Evolutionary conservation across 30 jellyfish, hydroid and myxozoan species (phyloP), one percentile per base, ranked within the genome.

Genomic region (Chrysaora quinquecirrha): DNA sequence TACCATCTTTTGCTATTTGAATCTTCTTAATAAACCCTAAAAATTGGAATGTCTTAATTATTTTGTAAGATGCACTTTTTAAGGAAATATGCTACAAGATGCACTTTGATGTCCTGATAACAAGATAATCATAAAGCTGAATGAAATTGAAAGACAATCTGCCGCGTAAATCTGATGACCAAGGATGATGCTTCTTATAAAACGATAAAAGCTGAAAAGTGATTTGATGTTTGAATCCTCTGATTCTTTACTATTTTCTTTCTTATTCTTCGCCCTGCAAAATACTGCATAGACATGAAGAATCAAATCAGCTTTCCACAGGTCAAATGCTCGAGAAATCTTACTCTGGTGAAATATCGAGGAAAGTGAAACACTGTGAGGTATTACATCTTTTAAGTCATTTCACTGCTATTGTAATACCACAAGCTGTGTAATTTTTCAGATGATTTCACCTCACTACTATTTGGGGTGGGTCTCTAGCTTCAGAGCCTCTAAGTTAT

Each of bases 51-150:
- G 88, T 38, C 25, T 76, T n/a, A n/a, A n/a, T n/a, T n/a, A n/a
- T n/a, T n/a, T n/a, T n/a, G n/a, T n/a, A n/a, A n/a, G n/a, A n/a
- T 18, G 88, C 33, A 58, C 88, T 76, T 68, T 76, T 35, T 48
- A 76, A 33, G 27, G 10, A 24, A 30, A 75, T 76, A 29, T 54
- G 88, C 68, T 76, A n/a, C n/a, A n/a, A n/a, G n/a, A n/a, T 76
- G 78, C 54, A 60, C 69, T 76, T 56, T 50, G 19, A 43, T 1
- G 66, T 76, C 48, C 70, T 66, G 24, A 76, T 38, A 38, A 76
- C 88, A 56, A 76, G 78, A 35, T 76, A 76, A 19, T 76, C 88
- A 28, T 76, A 76, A 1, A 52, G 78, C 78, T 63, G 86, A 21
- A 75, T 48, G 75, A 48, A 75, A 33, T 52, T 49, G 32, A 29